Base-by-base conservation (phyloP, 2,797 vertebrate species). In the Cephalopachus bancanus region DNA sequence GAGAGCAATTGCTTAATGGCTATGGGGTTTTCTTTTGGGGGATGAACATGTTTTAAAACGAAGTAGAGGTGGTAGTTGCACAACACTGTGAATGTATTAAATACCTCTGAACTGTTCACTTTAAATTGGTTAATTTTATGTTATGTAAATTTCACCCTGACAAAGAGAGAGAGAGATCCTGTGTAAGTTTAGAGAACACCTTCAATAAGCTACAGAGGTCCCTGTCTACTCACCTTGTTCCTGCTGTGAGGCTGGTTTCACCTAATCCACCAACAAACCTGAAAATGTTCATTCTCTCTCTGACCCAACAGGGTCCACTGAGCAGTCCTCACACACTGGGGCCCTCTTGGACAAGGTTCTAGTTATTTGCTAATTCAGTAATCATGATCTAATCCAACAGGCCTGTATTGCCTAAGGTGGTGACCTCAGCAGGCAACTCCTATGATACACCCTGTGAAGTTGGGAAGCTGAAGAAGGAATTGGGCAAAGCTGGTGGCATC, bases 341-440 rank as follows among this genome's bases (percentile, higher is more conserved):
- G 19, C 10, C 51, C 55, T 74, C 72, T 72, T 24, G 53, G 24
- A 91, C 72, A 85, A 78, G 64, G 51, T 19, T 78, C 83, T n/a
- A 64, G 57, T 89, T 57, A 60, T 59, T n/a, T 67, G 81, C 67
- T 78, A 69, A 78, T 57, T 95, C 74, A 84, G 44, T 55, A 74
- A 76, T 51, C 75, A 30, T 8, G 53, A 59, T 51, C 59, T 10
- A 75, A 71, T 53, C 69, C 30, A 92, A 83, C n/a, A 78, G 49
- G 81, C 11, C 81, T 64, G 64, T 62, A 28, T 60, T n/a, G 37
- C 5, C 65, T 51, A 74, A 9, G 44, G n/a, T 20, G 76, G 78
- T 51, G 83, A 71, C 20, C 49, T 59, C 5, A 4, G 49, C 9
- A 69, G 30, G 33, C 12, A 28, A 65, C 44, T 80, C 60, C 81